Base-by-base conservation (phyloP, 2,113 vertebrate species). In the Gnathonemus longibarbis region DNA sequence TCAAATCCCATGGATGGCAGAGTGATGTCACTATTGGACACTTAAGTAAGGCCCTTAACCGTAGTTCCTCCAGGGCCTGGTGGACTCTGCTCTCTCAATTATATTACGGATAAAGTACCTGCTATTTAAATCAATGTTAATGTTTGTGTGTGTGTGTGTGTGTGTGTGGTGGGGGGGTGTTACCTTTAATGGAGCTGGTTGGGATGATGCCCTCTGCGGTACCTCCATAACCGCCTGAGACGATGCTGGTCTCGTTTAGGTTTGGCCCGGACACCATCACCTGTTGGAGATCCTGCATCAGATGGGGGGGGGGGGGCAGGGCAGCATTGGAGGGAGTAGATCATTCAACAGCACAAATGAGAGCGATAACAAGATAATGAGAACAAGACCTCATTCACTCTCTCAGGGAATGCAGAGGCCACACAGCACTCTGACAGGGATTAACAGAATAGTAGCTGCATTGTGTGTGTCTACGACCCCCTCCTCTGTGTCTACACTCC, bases 221-320 rank as follows among this genome's bases (percentile, higher is more conserved):
- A 91, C 98, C 98, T 56, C 98, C 98, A 0, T 99, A 99, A 91
- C 98, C 98, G 0, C 98, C 98, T 0, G 98, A 99, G 9, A 99
- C 98, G 0, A 99, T 98, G 95, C 97, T 99, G 86, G 98, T 99
- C 95, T 99, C 98, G 0, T 99, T 99, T 58, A 99, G 97, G 93
- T 99, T 98, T 88, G 98, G 98, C 53, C 98, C 98, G 0, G 98
- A 99, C 53, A 98, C 98, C 98, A 99, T 99, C 93, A 99, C 97
- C 94, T 99, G 98, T 95, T 98, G 98, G 89, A 99, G 95, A 93
- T 99, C 98, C 98, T 99, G 91, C 15, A 85, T 89, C 7, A 90
- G 24, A 91, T 1, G 56, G 1, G 89, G 7, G 80, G 70, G 92
- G 91, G 48, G 50, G 19, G 84, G 35, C 35, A 35, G 11, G 91